Percentiles rank a stretch among this genome's conserved stretches.
Conservation (phyloP, 2,113 vertebrate species). For the Brevimyrus niger region DNA sequence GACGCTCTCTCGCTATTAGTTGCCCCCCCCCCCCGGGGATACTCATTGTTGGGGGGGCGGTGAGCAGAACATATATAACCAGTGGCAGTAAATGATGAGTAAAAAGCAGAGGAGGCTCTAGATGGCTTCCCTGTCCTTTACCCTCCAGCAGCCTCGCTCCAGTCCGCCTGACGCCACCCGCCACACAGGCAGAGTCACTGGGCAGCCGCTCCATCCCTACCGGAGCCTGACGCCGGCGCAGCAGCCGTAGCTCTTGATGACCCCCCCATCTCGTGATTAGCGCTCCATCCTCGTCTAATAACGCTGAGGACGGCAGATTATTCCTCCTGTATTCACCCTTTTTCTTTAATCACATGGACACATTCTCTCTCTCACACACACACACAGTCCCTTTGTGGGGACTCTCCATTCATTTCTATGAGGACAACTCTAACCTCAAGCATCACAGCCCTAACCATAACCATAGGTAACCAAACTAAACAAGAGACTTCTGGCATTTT, state of each 20-base stretch:
- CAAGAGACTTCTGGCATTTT: too few relatives aligned
- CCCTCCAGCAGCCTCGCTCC: background rate
- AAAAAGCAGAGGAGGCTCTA: background rate
- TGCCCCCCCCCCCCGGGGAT: background rate
- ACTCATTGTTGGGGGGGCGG: background rate
- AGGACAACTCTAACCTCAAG: too few relatives aligned
- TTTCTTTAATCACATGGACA: background rate
- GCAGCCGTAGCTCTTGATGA: background rate
- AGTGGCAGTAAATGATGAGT: background rate
- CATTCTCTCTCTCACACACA: background rate
- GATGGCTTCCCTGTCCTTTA: background rate
- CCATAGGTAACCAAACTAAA: too few relatives aligned
- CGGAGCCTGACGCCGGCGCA: background rate
- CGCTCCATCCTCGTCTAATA: background rate
- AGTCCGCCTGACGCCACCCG: background rate
- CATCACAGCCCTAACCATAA: too few relatives aligned
- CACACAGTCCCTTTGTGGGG: background rate
- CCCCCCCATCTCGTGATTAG: background rate
- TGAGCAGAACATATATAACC: background rate
- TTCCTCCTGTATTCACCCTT: background rate
- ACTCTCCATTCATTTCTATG: too few relatives aligned
- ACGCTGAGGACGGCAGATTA: background rate
- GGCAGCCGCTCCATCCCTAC: background rate
- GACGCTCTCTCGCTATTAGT: background rate
- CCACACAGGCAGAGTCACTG: background rate